Evolutionary conservation across 2,888 invertebrate species (phyloP).

Genomic region (Lottia scabra): DNA sequence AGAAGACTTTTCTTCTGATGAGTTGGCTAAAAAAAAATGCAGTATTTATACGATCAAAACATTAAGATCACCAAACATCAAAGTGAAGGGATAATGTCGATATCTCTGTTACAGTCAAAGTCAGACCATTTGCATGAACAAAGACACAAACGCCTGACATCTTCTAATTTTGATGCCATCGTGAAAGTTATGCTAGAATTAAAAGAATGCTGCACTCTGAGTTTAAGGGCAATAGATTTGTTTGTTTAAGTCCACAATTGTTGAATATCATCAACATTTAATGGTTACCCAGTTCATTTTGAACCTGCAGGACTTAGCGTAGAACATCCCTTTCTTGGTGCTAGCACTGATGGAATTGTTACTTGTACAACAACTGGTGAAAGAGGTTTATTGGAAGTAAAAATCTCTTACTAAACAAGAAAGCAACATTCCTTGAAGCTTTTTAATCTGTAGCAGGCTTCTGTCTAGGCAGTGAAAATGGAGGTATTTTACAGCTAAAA

Average conservation of each 20-base stretch:
- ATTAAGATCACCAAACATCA: too few relatives aligned
- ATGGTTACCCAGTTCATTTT: background rate
- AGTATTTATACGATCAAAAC: too few relatives aligned
- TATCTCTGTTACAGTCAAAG: too few relatives aligned
- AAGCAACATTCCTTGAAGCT: slow-evolving; percentile 7
- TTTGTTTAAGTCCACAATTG: background rate
- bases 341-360: slow-evolving; percentile 8
- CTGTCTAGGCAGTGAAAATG: background rate
- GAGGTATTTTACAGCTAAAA: slow-evolving; percentile 8
- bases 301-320: background rate
- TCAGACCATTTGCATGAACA: slow-evolving; percentile 21
- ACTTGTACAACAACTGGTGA: background rate
- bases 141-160: slow-evolving; percentile 17
- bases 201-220: background rate
- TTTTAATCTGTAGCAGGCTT: slow-evolving; percentile 1
- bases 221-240: background rate
- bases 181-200: slow-evolving; percentile 5
- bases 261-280: background rate
- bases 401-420: slow-evolving; percentile 13
- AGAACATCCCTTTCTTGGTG: slow-evolving; percentile 3
- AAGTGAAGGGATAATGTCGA: too few relatives aligned
- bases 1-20: slow-evolving; percentile 5
- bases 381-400: slow-evolving; percentile 1
- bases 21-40: background rate
- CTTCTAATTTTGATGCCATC: slow-evolving; percentile 25